Conservation (phyloP, 2,797 vertebrate species). For the Anisognathus igniventris region DNA sequence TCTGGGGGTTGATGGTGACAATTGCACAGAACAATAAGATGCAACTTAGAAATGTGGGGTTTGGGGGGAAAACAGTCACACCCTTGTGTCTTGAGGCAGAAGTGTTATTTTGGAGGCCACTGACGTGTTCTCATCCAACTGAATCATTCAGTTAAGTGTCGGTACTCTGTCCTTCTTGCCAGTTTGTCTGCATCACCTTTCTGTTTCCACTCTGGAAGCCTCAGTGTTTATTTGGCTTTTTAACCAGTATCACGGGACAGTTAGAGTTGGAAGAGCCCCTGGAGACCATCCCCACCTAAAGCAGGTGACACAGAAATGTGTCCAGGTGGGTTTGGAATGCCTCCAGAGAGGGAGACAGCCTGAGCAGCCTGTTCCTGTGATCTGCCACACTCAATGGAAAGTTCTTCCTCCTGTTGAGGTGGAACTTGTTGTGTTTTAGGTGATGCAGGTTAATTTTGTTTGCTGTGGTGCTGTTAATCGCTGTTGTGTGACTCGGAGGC, state of each 20-base stretch:
- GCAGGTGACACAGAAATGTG: background rate
- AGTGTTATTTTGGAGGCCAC: background rate
- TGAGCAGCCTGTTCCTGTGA: background rate
- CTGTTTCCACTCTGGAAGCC: background rate
- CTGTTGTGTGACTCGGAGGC: background rate
- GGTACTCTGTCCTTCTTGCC: background rate
- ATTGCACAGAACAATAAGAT: background rate
- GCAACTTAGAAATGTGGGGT: background rate
- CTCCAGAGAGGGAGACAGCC: background rate
- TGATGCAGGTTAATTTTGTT: background rate
- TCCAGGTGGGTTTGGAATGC: background rate
- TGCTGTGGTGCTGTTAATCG: background rate
- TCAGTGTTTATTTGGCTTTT: background rate
- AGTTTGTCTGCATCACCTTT: background rate
- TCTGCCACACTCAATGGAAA: background rate
- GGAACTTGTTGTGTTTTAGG: background rate
- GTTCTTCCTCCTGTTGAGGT: background rate
- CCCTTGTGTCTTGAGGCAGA: background rate
- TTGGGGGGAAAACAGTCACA: background rate
- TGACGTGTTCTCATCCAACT: background rate
- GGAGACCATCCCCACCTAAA: background rate
- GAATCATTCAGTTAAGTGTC: background rate
- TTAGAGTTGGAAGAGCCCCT: background rate
- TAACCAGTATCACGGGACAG: background rate
- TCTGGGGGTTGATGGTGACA: background rate